Percentiles rank a stretch among this genome's conserved stretches.
Evolutionary conservation across 1,140 invertebrate genomes (phyloP).

Genomic region (Steinernema feltiae): DNA sequence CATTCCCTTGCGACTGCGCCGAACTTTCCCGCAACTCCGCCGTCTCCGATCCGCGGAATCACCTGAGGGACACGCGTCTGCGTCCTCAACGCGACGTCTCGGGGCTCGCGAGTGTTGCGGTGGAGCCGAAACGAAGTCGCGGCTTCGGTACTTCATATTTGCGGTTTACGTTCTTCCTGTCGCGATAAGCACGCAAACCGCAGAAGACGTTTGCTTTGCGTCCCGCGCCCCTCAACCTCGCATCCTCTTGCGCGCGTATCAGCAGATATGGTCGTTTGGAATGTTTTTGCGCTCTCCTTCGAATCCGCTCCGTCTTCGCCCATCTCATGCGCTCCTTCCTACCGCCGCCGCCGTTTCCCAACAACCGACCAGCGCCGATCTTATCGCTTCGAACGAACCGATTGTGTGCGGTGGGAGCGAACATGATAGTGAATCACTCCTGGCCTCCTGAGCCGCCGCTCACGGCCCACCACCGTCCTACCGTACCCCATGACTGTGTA

Average conservation of each 20-base stretch:
- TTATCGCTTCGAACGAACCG: neutral
- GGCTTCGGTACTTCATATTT: no score
- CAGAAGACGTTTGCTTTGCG: no score
- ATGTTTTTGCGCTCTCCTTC: neutral
- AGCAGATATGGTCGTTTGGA: neutral
- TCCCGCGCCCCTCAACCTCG: neutral
- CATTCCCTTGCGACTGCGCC: neutral
- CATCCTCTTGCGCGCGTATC: neutral
- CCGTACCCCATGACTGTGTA: neutral
- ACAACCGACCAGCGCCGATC: neutral
- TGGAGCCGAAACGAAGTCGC: no score
- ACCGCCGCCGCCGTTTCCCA: neutral
- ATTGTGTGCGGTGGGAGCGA: conserved; percentile 4
- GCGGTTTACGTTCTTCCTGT: no score
- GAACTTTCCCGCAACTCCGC: neutral
- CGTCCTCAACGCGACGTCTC: no score
- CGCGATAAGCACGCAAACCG: neutral
- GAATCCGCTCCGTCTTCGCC: neutral
- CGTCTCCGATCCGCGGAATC: neutral
- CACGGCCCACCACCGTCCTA: neutral
- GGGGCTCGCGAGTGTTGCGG: no score
- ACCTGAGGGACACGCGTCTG: neutral
- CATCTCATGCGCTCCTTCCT: neutral
- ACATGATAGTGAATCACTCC: neutral
- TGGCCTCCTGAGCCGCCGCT: neutral